phyloP scores from a whole-genome alignment of 2,888 invertebrate genomes.

The Hyppa rectilinea region DNA sequence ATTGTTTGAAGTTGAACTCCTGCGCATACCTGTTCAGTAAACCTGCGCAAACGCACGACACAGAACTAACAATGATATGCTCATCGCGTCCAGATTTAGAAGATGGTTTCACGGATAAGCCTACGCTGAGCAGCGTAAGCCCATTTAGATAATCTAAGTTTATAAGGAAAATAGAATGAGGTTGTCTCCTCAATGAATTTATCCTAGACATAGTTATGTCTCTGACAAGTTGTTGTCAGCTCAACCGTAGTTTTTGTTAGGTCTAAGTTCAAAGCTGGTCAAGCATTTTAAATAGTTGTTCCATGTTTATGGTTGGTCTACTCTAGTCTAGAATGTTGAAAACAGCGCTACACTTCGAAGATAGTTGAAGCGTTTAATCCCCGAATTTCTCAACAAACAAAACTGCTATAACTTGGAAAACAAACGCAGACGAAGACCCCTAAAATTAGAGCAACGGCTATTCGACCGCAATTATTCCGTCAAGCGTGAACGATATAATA shows the following conservation, averaged over 20 bases:
- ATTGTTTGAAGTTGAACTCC: slow-evolving; percentile 40
- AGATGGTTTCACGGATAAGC: slow-evolving; percentile 61
- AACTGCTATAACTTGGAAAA: slow-evolving; percentile 32
- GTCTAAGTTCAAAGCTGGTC: too few relatives aligned
- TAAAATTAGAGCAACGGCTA: slow-evolving; percentile 35
- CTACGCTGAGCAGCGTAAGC: slow-evolving; percentile 46
- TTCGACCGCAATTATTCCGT: slow-evolving; percentile 37
- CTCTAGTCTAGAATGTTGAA: slow-evolving; percentile 1
- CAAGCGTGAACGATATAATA: slow-evolving; percentile 44
- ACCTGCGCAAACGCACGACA: slow-evolving; percentile 65
- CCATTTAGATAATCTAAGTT: slow-evolving; percentile 51
- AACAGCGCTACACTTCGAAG: slow-evolving; percentile 4
- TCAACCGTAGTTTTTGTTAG: background rate
- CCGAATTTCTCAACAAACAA: slow-evolving; percentile 18
- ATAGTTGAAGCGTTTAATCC: background rate
- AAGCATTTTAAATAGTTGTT: background rate
- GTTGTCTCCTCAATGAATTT: slow-evolving; percentile 38
- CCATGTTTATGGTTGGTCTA: background rate
- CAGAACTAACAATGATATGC: slow-evolving; percentile 60
- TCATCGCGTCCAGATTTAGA: slow-evolving; percentile 61
- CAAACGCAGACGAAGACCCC: slow-evolving; percentile 15
- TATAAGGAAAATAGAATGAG: slow-evolving; percentile 45
- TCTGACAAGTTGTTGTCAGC: background rate
- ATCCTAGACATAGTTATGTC: slow-evolving; percentile 35
- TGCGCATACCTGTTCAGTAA: slow-evolving; percentile 25